Base-by-base conservation (phyloP, 2,888 invertebrate species). In the Heliconius erato region DNA sequence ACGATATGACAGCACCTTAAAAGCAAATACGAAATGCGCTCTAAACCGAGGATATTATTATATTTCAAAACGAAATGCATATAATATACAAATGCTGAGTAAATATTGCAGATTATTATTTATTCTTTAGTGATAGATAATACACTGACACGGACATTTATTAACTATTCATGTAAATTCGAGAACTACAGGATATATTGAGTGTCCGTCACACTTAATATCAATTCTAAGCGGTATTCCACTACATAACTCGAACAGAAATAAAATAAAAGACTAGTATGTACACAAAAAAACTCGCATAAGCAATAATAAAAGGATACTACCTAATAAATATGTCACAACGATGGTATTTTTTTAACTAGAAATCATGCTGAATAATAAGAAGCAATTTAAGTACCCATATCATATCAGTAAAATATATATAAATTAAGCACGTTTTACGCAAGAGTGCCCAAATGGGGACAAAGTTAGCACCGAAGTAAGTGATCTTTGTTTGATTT, bases 1-100 rank as follows among this genome's bases (percentile, higher is more conserved):
- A 40, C n/a, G 5, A 76, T 63, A 81, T 85, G 79, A 82, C 26
- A 72, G 44, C 72, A 72, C 44, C 44, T 72, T 49, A 26, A 72
- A 72, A 72, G 16, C 44, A 72, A 63, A 72, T 72, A 16, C 3
- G 44, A 67, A 72, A 72, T 72, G 71, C 71, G 40, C 23, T 35
- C 23, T 35, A 19, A 4, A n/a, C 26, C 11, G 28, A 67, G 28
- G 16, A 28, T 14, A 28, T 28, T 28, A 67, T 12, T 40, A 40
- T 28, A 72, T 26, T 72, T 28, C 16, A 72, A 49, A 72, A 49
- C 35, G 23, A 72, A 63, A 76, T 26, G 1, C 35, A 26, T 63
- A 32, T n/a, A 59, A 76, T 63, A 76, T 35, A 76, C 26, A 63
- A 63, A 26, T 63, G 63, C n/a, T 59, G 32, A 54, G 59, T 59